Conservation (phyloP, 2,888 invertebrate species). For the Drosophila colorata region DNA sequence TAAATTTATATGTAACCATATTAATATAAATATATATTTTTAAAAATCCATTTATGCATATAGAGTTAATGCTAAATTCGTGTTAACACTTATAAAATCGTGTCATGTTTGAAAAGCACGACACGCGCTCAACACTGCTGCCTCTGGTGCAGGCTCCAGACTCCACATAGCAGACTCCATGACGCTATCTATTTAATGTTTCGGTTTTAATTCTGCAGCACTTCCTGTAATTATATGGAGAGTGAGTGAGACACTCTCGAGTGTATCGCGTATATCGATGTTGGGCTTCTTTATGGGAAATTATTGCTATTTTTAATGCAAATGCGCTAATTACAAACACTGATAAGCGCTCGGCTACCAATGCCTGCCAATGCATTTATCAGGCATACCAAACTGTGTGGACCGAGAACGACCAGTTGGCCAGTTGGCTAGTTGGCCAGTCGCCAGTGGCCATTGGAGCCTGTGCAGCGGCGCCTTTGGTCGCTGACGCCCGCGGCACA, state of each 20-base stretch:
- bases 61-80: too few species aligned
- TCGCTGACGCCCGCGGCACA: constrained; percentile 74
- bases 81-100: background rate
- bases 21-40: too few species aligned
- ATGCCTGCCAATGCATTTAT: constrained; percentile 60
- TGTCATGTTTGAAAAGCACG: constrained; percentile 11
- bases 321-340: constrained; percentile 82
- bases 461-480: constrained; percentile 70
- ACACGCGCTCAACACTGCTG: constrained; percentile 10
- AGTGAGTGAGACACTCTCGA: constrained; percentile 30
- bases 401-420: constrained; percentile 16
- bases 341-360: constrained; percentile 64
- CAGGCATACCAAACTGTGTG: constrained; percentile 61
- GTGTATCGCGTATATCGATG: constrained; percentile 40
- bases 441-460: constrained; percentile 12
- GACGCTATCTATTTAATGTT: constrained; percentile 74
- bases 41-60: background rate
- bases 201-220: constrained; percentile 68
- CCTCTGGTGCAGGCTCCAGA: constrained; percentile 15
- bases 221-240: constrained; percentile 70
- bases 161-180: constrained; percentile 35
- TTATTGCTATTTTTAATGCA: constrained; percentile 81
- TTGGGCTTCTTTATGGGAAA: constrained; percentile 75
- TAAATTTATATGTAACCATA: too few species aligned
- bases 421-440: constrained; percentile 22